Evolutionary conservation across 2,113 vertebrate species (phyloP).

Genomic region (Hydrochoerus hydrochaeris): DNA sequence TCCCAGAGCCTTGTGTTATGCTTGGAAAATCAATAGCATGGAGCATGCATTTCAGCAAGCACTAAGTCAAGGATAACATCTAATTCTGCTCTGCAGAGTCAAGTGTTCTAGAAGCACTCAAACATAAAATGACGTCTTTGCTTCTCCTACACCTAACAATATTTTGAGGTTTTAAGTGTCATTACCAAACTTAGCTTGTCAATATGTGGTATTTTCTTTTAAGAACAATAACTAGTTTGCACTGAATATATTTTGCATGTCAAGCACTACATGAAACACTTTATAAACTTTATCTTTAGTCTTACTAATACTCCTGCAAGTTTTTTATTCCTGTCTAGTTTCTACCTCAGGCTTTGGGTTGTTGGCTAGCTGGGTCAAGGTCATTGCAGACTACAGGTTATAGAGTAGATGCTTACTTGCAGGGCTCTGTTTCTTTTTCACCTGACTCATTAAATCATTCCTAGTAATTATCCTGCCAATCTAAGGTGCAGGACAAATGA

Average conservation of each 20-base stretch:
- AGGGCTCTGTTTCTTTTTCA: neutral
- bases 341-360: neutral
- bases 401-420: neutral
- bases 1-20: neutral
- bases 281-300: neutral
- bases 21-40: slow-evolving; percentile 67
- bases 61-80: slow-evolving; percentile 53
- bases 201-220: neutral
- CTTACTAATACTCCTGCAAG: neutral
- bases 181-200: slow-evolving; percentile 8
- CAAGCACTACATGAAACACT: neutral
- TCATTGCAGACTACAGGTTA: neutral
- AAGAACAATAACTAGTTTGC: neutral
- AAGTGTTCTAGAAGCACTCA: slow-evolving; percentile 34
- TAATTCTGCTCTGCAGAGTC: slow-evolving; percentile 38
- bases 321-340: neutral
- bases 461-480: neutral
- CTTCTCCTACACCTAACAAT: slow-evolving; percentile 1
- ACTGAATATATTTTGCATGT: neutral
- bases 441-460: neutral
- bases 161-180: slow-evolving; percentile 56
- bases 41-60: slow-evolving; percentile 47
- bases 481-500: neutral
- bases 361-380: neutral
- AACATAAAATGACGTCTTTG: slow-evolving; percentile 13